phyloP scores from a whole-genome alignment of 2,113 vertebrate species.

The Onychorhynchus coronatus region DNA sequence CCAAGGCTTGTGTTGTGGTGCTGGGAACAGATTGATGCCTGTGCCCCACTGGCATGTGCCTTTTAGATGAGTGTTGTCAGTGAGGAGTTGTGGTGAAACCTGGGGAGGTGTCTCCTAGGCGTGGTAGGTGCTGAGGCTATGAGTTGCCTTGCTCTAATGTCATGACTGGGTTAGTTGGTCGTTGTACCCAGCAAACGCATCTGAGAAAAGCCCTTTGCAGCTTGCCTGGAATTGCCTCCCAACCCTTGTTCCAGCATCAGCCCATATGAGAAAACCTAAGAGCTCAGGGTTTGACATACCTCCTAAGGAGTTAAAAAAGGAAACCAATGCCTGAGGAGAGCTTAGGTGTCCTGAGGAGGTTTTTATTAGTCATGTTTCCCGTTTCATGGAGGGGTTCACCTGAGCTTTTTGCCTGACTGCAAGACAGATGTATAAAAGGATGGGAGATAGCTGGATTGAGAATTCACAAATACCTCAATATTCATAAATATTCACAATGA shows the following conservation, averaged over 20 bases:
- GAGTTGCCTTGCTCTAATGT: not conserved
- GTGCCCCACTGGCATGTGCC: not conserved
- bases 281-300: not conserved
- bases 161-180: not conserved
- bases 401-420: not conserved
- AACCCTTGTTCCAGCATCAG: not conserved
- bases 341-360: not conserved
- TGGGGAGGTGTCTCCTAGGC: not conserved
- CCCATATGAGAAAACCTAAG: not conserved
- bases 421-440: not conserved
- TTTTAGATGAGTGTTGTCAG: not conserved
- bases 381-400: not conserved
- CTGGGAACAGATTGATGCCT: accelerated
- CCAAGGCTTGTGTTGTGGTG: not conserved
- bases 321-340: not conserved
- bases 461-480: not conserved
- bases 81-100: accelerated
- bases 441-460: not conserved
- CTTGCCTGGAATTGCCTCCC: not conserved
- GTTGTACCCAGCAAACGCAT: not conserved
- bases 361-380: not conserved
- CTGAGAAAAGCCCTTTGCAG: not conserved
- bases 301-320: not conserved
- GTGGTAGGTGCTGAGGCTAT: not conserved
- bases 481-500: not conserved